These are phyloP conservation scores for Heliconius aoede DNA, from an alignment of 2,888 invertebrate species.

Conservation along the genomic window DNA sequence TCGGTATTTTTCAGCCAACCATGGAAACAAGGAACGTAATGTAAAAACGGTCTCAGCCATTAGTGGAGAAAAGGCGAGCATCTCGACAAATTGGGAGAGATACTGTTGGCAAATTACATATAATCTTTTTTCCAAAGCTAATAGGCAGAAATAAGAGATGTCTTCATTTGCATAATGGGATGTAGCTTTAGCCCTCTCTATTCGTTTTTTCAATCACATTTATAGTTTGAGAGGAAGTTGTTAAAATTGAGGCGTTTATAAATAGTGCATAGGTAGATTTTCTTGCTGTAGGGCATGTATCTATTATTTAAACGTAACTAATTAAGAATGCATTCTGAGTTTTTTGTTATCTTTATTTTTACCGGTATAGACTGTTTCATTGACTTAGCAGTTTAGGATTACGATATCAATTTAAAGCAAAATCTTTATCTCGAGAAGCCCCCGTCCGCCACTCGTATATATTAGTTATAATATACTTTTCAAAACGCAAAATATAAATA, in stretches of 20 bases:
- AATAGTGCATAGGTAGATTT: background rate
- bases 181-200: constrained; percentile 60
- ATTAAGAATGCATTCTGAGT: too few species aligned
- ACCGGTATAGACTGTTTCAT: too few species aligned
- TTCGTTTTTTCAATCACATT: constrained; percentile 62
- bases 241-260: background rate
- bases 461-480: background rate
- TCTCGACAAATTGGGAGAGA: constrained; percentile 70
- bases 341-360: background rate
- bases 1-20: constrained; percentile 49
- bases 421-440: too few species aligned
- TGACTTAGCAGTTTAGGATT: too few species aligned
- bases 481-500: background rate
- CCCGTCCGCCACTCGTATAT: too few species aligned
- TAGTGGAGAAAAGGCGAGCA: constrained; percentile 44
- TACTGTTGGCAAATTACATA: constrained; percentile 72
- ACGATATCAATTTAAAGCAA: too few species aligned
- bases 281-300: background rate
- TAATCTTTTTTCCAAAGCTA: constrained; percentile 67
- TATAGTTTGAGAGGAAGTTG: constrained; percentile 38
- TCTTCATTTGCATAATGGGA: constrained; percentile 75
- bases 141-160: constrained; percentile 71
- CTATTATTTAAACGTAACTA: too few species aligned
- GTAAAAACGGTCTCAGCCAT: constrained; percentile 49
- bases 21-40: constrained; percentile 57